These are phyloP conservation scores for Papilio gigon DNA, from an alignment of 2,888 invertebrate genomes.

Conservation along the genomic window DNA sequence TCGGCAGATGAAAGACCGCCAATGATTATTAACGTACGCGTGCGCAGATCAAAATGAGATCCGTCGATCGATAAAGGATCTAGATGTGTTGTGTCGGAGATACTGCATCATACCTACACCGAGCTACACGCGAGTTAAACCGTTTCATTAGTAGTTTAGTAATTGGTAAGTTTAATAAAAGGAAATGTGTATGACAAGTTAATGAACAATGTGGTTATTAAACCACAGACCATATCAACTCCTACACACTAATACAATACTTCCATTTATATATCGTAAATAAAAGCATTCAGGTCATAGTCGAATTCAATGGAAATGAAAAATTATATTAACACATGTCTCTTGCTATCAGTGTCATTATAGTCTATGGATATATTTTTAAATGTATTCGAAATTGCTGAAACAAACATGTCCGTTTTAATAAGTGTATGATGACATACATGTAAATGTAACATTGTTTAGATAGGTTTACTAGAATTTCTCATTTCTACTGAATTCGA, in stretches of 20 bases:
- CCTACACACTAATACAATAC: neutral
- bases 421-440: too few species aligned
- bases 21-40: conserved; percentile 79
- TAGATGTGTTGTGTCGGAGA: conserved; percentile 65
- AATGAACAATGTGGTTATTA: neutral
- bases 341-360: too few species aligned
- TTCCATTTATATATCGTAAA: neutral
- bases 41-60: conserved; percentile 80
- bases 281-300: neutral
- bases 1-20: conserved; percentile 79
- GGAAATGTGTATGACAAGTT: neutral
- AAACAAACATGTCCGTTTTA: too few species aligned
- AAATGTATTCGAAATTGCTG: too few species aligned
- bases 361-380: too few species aligned
- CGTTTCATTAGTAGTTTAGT: too few species aligned
- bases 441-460: neutral
- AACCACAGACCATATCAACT: neutral
- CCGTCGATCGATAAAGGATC: conserved; percentile 75
- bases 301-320: too few species aligned
- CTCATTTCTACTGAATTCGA: too few species aligned
- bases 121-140: too few species aligned
- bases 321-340: too few species aligned
- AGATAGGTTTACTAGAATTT: too few species aligned
- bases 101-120: too few species aligned
- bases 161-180: conserved; percentile 2